Evolutionary conservation across 2,797 vertebrate genomes (phyloP).

Genomic region (Emydoidea blandingii): DNA sequence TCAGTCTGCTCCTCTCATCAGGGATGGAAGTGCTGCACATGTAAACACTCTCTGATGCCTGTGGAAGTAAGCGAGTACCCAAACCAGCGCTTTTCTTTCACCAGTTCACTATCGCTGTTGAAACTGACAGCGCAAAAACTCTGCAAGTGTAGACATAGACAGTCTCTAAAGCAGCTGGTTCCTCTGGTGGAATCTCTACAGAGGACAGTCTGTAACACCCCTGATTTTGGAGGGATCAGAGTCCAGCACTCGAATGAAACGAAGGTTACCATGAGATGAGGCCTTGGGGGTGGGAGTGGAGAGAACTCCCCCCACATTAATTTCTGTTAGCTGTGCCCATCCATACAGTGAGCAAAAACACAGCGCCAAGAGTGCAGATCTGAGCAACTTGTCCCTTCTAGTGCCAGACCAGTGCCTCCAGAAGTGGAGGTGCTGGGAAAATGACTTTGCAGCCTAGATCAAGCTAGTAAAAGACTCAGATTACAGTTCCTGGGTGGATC

Average conservation of each 20-base stretch:
- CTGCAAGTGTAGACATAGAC: no score
- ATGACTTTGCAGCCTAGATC: background rate
- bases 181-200: fast-evolving
- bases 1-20: no score
- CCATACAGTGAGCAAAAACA: background rate
- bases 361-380: background rate
- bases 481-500: slow-evolving; percentile 39
- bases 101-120: no score
- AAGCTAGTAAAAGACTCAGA: background rate
- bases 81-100: no score
- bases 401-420: background rate
- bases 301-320: background rate
- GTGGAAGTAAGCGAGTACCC: no score
- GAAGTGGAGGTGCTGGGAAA: background rate
- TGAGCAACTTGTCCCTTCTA: background rate
- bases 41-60: no score
- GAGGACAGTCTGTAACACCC: fast-evolving
- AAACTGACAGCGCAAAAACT: no score
- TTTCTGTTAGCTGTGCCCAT: background rate
- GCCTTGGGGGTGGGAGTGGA: fast-evolving
- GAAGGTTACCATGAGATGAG: fast-evolving
- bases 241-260: fast-evolving
- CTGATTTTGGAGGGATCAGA: background rate
- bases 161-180: background rate
- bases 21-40: no score